Evolutionary conservation across 2,797 vertebrate species (phyloP).

Genomic region (Gadopsis bispinosus): DNA sequence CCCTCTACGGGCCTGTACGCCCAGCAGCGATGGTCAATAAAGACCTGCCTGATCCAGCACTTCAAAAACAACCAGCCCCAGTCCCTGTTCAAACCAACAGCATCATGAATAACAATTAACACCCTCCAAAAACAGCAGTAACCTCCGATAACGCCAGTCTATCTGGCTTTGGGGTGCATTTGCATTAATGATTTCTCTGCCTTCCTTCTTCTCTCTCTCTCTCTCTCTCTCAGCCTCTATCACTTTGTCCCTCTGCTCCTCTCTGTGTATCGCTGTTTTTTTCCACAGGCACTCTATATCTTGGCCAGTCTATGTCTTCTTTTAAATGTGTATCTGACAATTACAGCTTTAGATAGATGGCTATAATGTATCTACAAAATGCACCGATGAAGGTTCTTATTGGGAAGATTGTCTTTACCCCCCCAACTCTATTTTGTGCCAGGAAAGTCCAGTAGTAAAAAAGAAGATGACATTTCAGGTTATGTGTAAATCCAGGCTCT

Average conservation of each 20-base stretch:
- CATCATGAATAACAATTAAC: constrained; percentile 83
- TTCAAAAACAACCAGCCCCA: constrained; percentile 72
- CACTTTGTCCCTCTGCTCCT: constrained; percentile 29
- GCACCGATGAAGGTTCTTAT: constrained; percentile 29
- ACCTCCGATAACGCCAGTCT: constrained; percentile 71
- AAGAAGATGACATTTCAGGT: constrained; percentile 15
- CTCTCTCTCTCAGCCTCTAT: constrained; percentile 13
- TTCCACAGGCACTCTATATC: constrained; percentile 21
- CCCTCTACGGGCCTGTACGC: constrained; percentile 65
- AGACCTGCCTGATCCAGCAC: constrained; percentile 66
- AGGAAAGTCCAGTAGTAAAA: constrained; percentile 39
- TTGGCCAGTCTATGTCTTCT: constrained; percentile 7
- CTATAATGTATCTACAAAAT: constrained; percentile 49
- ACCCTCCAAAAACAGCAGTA: constrained; percentile 74
- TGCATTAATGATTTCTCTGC: constrained; percentile 82
- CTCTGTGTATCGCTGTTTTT: constrained; percentile 16
- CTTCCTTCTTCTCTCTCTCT: constrained; percentile 37
- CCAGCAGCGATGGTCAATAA: constrained; percentile 76
- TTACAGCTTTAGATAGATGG: constrained; percentile 36
- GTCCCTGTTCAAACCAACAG: constrained; percentile 52
- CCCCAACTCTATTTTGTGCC: constrained; percentile 2
- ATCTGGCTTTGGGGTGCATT: constrained; percentile 67
- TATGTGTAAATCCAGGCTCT: constrained; percentile 49
- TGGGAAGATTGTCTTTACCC: constrained; percentile 2
- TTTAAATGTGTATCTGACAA: constrained; percentile 42